Conservation (phyloP, 2,113 vertebrate species). For the Agelaius tricolor region DNA sequence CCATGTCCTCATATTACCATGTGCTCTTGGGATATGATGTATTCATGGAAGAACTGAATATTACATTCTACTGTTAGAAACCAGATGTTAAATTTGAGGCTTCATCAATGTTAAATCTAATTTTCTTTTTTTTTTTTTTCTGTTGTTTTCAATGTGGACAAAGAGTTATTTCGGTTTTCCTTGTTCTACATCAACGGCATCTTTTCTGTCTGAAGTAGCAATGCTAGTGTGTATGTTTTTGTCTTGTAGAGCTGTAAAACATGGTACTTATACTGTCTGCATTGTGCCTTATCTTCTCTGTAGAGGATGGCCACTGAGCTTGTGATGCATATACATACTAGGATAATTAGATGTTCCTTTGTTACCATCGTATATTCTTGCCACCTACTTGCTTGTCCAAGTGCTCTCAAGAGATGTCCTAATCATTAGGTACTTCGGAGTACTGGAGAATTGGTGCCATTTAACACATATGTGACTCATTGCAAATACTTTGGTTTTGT, state of each 20-base stretch:
- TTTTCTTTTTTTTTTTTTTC: background rate
- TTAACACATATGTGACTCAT: background rate
- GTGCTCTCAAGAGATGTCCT: background rate
- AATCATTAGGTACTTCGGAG: background rate
- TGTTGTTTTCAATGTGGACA: background rate
- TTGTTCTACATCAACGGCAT: background rate
- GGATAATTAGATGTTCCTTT: constrained; percentile 25
- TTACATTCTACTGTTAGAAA: background rate
- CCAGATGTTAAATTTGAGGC: background rate
- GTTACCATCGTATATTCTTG: background rate
- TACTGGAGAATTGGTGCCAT: background rate
- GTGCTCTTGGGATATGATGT: background rate
- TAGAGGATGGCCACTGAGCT: background rate
- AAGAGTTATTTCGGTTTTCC: background rate
- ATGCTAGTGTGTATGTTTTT: background rate
- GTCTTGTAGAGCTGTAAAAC: background rate
- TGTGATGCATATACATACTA: background rate
- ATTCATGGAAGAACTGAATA: background rate
- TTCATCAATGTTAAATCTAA: background rate
- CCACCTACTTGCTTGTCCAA: constrained; percentile 25
- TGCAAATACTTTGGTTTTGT: background rate
- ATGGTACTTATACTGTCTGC: background rate
- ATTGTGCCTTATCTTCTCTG: background rate
- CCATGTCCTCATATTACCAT: background rate
- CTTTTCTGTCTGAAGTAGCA: background rate